These are phyloP conservation scores for Crotalus tigris DNA, from an alignment of 2,113 vertebrate species.

Conservation along the genomic window DNA sequence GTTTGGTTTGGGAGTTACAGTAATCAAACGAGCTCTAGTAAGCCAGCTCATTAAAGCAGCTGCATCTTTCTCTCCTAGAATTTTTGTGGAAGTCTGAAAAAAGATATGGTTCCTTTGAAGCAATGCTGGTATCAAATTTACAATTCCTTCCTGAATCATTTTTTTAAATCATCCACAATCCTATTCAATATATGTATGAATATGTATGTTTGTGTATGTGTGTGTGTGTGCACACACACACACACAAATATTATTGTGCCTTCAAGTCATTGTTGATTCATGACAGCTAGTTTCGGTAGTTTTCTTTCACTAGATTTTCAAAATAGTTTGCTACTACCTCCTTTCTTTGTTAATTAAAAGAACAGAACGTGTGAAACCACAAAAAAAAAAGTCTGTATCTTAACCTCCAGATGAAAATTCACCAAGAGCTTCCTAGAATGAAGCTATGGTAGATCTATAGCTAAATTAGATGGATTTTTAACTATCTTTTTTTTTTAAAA, in stretches of 20 bases:
- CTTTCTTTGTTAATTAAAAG: neutral
- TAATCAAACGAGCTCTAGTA: neutral
- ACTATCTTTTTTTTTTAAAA: rapidly evolving
- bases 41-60: neutral
- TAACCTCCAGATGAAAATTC: neutral
- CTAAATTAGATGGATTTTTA: neutral
- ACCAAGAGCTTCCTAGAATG: neutral
- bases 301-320: neutral
- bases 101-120: neutral
- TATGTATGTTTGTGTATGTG: neutral
- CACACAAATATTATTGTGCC: neutral
- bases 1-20: neutral
- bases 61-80: neutral
- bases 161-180: neutral
- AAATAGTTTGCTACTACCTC: neutral
- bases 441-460: neutral
- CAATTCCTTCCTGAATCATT: neutral
- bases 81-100: neutral
- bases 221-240: no score
- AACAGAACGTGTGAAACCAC: neutral
- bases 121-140: neutral
- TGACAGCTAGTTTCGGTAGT: neutral
- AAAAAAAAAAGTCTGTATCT: neutral
- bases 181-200: neutral
- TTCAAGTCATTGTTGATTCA: neutral